Percentiles rank a stretch among this genome's conserved stretches.
Conservation (phyloP, 2,888 invertebrate genomes). For the Protophormia terraenovae region DNA sequence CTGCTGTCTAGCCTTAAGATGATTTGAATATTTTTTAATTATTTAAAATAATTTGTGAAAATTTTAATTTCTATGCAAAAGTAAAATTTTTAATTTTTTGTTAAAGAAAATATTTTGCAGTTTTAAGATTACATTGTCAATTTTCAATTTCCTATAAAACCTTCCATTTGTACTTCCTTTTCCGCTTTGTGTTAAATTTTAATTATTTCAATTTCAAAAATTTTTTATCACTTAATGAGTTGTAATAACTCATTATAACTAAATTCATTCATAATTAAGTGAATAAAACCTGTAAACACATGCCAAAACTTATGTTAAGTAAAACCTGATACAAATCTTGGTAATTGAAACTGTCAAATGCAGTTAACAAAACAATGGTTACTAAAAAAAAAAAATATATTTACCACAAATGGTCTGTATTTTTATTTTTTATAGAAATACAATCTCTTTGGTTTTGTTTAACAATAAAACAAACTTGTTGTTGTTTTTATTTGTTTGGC, state of each 20-base stretch:
- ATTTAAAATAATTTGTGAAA: too few species aligned
- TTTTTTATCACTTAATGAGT: not conserved
- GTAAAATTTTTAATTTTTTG: too few species aligned
- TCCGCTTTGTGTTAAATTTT: too few species aligned
- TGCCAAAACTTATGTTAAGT: not conserved
- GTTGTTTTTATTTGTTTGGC: not conserved
- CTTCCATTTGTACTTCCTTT: too few species aligned
- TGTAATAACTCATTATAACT: not conserved
- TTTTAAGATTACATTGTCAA: too few species aligned
- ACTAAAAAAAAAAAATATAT: not conserved
- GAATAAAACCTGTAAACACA: not conserved
- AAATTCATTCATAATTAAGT: conserved; percentile 11
- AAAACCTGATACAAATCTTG: not conserved
- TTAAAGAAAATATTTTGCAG: too few species aligned
- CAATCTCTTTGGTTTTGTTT: not conserved
- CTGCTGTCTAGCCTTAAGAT: too few species aligned
- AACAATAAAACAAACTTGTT: not conserved
- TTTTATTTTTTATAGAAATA: not conserved
- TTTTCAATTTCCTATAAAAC: too few species aligned
- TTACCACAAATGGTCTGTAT: not conserved
- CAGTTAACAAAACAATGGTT: not conserved
- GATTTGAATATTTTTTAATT: too few species aligned
- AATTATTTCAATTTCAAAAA: too few species aligned
- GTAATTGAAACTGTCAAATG: conserved; percentile 15
- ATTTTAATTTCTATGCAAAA: too few species aligned